Conservation (phyloP, 2,113 vertebrate species). For the Carettochelys insculpta region DNA sequence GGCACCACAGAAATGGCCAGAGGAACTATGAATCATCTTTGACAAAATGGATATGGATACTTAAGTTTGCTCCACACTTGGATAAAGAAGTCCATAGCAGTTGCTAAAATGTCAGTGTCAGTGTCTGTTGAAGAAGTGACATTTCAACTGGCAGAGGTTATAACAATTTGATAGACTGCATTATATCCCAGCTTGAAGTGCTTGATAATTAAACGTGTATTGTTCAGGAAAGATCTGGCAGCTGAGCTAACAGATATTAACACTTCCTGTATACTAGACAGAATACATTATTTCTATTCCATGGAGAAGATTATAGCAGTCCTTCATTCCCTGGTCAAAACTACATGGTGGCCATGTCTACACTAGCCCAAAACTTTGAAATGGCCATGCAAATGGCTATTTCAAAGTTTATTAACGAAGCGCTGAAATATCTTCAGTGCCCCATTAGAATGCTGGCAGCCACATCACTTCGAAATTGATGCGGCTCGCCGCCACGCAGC, state of each 20-base stretch:
- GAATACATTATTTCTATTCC: too few relatives aligned
- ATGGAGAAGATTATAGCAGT: neutral
- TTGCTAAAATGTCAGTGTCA: accelerated
- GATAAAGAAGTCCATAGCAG: neutral
- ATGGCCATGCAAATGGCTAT: too few relatives aligned
- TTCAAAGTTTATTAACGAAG: too few relatives aligned
- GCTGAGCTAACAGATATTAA: neutral
- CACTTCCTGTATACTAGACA: neutral
- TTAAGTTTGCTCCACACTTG: accelerated
- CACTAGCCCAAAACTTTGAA: too few relatives aligned
- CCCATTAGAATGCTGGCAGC: too few relatives aligned
- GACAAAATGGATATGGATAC: neutral
- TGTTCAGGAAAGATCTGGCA: neutral
- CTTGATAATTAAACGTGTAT: neutral
- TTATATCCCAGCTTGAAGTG: neutral
- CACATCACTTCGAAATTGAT: too few relatives aligned
- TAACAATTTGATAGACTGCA: neutral
- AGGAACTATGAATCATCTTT: neutral
- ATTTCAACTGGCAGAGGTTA: neutral
- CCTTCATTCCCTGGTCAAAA: neutral
- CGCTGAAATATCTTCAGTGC: too few relatives aligned
- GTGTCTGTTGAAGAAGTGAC: too few relatives aligned
- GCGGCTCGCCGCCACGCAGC: too few relatives aligned
- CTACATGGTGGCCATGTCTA: too few relatives aligned
- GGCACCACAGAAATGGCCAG: neutral